Evolutionary conservation across 2,888 invertebrate genomes (phyloP).

Genomic region (Apocheima hispidaria): DNA sequence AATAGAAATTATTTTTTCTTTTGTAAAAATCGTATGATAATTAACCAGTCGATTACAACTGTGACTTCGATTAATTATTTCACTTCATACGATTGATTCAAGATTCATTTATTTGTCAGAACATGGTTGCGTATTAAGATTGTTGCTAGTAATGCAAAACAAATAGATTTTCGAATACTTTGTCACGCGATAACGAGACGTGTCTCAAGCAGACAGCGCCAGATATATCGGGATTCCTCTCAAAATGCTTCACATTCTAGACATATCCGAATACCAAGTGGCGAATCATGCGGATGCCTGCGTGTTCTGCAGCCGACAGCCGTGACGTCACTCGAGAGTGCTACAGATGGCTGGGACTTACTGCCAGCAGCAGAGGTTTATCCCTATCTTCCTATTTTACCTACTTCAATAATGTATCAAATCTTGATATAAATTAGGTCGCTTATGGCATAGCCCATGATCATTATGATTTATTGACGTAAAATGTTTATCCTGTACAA

Average conservation of each 20-base stretch:
- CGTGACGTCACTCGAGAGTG: slow-evolving; percentile 22
- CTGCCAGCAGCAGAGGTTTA: slow-evolving; percentile 1
- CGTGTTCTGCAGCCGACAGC: slow-evolving; percentile 12
- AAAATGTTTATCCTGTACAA: too few species aligned
- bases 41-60: too few species aligned
- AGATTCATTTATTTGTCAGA: too few species aligned
- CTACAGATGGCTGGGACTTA: slow-evolving; percentile 16
- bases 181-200: background rate
- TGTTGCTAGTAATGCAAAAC: background rate
- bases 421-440: too few species aligned
- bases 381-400: background rate
- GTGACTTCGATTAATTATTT: too few species aligned
- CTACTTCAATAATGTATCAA: background rate
- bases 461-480: too few species aligned
- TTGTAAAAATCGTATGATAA: too few species aligned
- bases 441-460: too few species aligned
- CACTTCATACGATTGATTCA: too few species aligned
- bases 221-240: slow-evolving; percentile 6
- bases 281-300: slow-evolving; percentile 14
- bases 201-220: slow-evolving; percentile 1
- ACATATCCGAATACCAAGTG: slow-evolving; percentile 15
- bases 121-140: too few species aligned
- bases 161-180: background rate
- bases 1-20: too few species aligned
- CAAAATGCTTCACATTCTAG: slow-evolving; percentile 4